A percentile compares a stretch with the other conserved stretches of the same genome.
These are phyloP conservation scores for Drosophila equinoxialis DNA, from an alignment of 1,140 invertebrate genomes.

Conservation along the genomic window DNA sequence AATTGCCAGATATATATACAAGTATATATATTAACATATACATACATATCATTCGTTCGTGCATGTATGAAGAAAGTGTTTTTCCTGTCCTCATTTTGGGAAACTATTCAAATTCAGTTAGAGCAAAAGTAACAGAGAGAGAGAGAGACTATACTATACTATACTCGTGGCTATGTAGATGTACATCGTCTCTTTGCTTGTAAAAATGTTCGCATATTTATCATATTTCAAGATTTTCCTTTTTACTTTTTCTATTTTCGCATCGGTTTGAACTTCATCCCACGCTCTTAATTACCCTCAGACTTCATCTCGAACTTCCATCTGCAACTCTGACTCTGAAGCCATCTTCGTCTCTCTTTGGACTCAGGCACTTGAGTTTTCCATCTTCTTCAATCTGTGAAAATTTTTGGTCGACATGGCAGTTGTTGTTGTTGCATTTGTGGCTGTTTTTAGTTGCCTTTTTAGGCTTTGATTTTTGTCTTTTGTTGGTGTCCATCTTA, in stretches of 20 bases:
- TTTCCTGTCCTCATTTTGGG: constrained; percentile 43
- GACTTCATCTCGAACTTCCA: constrained; percentile 7
- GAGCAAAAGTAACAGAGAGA: not conserved
- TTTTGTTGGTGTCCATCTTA: not conserved
- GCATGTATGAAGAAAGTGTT: constrained; percentile 51
- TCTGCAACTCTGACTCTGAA: not conserved
- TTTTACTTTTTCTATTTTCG: constrained; percentile 30
- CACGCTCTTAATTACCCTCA: constrained; percentile 61
- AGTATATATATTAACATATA: not conserved
- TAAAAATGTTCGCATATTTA: constrained; percentile 41
- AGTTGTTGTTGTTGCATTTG: not conserved
- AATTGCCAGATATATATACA: constrained; percentile 19
- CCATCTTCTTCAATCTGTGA: constrained; percentile 12
- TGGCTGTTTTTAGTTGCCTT: not conserved
- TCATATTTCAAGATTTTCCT: constrained; percentile 61
- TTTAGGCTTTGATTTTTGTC: not conserved
- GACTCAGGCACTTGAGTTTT: constrained; percentile 5
- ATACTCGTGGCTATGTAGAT: not conserved
- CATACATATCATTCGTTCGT: constrained; percentile 3
- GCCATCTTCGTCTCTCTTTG: not conserved
- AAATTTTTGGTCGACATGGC: constrained; percentile 13
- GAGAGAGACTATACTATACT: not conserved
- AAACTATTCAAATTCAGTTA: constrained; percentile 12
- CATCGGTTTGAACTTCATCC: constrained; percentile 50
- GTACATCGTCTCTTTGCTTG: not conserved